phyloP scores from a whole-genome alignment of 2,113 vertebrate genomes.

The Sceloporus undulatus region DNA sequence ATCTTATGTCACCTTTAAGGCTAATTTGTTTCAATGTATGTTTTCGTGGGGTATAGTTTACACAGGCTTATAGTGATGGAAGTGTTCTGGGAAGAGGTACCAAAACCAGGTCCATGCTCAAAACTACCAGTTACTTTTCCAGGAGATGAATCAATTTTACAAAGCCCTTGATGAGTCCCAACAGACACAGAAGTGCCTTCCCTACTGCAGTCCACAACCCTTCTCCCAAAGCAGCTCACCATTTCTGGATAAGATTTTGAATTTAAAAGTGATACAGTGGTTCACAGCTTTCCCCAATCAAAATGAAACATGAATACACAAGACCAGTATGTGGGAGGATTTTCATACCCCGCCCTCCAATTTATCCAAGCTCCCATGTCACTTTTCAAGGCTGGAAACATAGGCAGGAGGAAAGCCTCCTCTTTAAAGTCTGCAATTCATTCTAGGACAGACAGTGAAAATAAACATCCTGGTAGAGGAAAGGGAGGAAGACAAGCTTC shows the following conservation, averaged over 20 bases:
- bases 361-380: not conserved
- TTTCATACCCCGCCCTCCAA: not conserved
- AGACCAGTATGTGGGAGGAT: not conserved
- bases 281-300: too few relatives aligned
- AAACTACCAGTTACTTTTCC: not conserved
- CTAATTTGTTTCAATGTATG: too few relatives aligned
- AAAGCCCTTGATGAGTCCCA: not conserved
- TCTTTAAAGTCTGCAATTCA: not conserved
- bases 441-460: not conserved
- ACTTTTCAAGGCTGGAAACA: not conserved
- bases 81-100: not conserved
- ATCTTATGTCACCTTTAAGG: too few relatives aligned
- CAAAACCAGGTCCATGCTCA: not conserved
- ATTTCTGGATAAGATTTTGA: not conserved
- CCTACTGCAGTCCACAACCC: too few relatives aligned
- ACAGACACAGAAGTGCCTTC: not conserved
- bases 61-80: not conserved
- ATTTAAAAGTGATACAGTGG: not conserved
- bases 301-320: not conserved
- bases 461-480: not conserved
- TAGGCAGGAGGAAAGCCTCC: not conserved
- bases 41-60: not conserved
- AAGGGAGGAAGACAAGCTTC: not conserved
- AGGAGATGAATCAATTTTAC: not conserved
- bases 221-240: not conserved